These are phyloP conservation scores for Scaptomyza graminum DNA, from an alignment of 1,140 invertebrate genomes.

Conservation along the genomic window DNA sequence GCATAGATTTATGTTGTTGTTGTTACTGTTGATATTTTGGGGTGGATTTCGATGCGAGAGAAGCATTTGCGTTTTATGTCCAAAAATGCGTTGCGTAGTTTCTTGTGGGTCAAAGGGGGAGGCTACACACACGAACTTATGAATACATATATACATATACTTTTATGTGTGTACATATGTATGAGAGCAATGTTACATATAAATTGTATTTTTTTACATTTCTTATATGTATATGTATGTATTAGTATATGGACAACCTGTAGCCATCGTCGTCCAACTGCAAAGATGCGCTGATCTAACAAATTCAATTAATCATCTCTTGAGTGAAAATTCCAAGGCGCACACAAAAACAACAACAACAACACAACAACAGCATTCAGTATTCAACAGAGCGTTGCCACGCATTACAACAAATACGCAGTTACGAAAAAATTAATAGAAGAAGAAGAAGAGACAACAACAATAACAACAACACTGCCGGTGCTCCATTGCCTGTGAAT, in stretches of 20 bases:
- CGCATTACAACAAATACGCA: constrained; percentile 76
- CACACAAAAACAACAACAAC: constrained; percentile 4
- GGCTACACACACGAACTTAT: no score
- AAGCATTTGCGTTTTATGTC: constrained; percentile 51
- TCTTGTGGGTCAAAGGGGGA: constrained; percentile 29
- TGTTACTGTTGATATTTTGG: constrained; percentile 47
- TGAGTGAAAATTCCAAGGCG: constrained; percentile 69
- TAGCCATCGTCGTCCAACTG: constrained; percentile 53
- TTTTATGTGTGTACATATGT: background rate
- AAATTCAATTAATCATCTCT: constrained; percentile 80
- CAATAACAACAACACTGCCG: constrained; percentile 24
- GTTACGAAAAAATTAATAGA: constrained; percentile 61
- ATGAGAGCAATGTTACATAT: background rate
- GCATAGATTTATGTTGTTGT: constrained; percentile 63
- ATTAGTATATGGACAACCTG: constrained; percentile 20
- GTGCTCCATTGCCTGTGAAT: constrained; percentile 58
- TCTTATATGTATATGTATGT: no score
- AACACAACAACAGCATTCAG: constrained; percentile 24
- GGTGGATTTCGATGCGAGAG: constrained; percentile 58
- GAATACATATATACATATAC: background rate
- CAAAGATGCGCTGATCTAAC: constrained; percentile 74
- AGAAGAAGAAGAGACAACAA: background rate
- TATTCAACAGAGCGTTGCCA: constrained; percentile 68
- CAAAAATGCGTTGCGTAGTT: constrained; percentile 66
- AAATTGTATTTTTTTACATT: no score